Evolutionary conservation across 2,888 invertebrate species (phyloP).

Genomic region (Neoaliturus tenellus): DNA sequence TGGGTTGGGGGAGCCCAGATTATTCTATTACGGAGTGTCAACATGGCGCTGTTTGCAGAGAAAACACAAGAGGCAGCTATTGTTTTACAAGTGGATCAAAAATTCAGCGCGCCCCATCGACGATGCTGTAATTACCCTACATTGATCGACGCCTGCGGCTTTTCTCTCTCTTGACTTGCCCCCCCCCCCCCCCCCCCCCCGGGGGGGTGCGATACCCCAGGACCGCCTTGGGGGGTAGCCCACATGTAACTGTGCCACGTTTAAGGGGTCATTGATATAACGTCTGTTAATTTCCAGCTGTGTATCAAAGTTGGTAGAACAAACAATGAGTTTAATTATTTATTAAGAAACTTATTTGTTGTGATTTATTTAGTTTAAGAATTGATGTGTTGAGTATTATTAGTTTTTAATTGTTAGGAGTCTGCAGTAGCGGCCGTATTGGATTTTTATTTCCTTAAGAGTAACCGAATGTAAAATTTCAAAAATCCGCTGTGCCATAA

Average conservation of each 20-base stretch:
- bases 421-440: no score
- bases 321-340: no score
- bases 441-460: no score
- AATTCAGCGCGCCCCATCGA: constrained; percentile 53
- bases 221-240: not conserved
- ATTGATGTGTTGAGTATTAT: no score
- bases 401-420: no score
- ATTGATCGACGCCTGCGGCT: constrained; percentile 55
- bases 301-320: no score
- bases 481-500: no score
- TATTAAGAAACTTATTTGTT: no score
- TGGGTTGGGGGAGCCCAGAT: constrained; percentile 71
- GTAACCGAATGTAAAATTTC: no score
- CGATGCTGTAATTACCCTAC: constrained; percentile 52
- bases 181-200: constrained; percentile 33
- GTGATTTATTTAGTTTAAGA: no score
- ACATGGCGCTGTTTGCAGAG: constrained; percentile 72
- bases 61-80: constrained; percentile 59
- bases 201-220: no score
- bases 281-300: no score
- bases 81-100: constrained; percentile 59
- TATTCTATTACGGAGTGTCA: constrained; percentile 84
- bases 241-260: constrained; percentile 4
- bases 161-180: constrained; percentile 38
- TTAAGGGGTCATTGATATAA: not conserved